Evolutionary conservation across 2,888 invertebrate genomes (phyloP), one percentile per base, ranked within the genome.

Genomic region (Hermaeophaga mercurialis): DNA sequence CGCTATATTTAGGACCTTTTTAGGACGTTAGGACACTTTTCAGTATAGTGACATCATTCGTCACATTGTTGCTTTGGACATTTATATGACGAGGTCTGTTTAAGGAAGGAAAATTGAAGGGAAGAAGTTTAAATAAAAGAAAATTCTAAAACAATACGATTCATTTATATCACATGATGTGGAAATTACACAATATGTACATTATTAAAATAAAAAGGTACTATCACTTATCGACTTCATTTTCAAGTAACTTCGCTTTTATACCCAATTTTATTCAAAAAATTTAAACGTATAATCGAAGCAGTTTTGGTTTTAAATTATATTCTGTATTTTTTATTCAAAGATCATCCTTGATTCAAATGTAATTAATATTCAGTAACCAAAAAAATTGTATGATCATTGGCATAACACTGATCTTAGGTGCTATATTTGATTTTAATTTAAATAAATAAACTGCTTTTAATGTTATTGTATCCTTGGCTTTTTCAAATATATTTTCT

Each of bases 161-260:
- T 66, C 54, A 69, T 69, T 67, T 65, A 65, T 68, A 68, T 70
- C 70, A 70, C 69, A 66, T 66, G 60, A 69, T 67, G 70, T 69
- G 70, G 67, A 70, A 65, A 65, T 66, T 66, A 69, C 63, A 68
- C 58, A 59, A 58, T 67, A 66, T 67, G 53, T 66, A 66, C 65
- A 66, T 62, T 49, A 59, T 56, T 56, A 62, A 64, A 67, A 63
- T 55, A 62, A 61, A 63, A 67, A 67, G 66, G 60, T 68, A 67
- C 68, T 68, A 62, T 31, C 60, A 63, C 61, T 31, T 57, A 55
- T 57, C 55, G 17, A 36, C 12, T 41, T 45, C 14, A 47, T 36
- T 50, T 33, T 11, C 14, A 26, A 39, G 17, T 54, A 38, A 44
- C 38, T n/a, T n/a, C n/a, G n/a, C n/a, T n/a, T n/a, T n/a, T n/a